Percentiles rank a stretch among this genome's conserved stretches.
These are phyloP conservation scores for Molanna angustata DNA, from an alignment of 2,888 invertebrate species.

Conservation along the genomic window DNA sequence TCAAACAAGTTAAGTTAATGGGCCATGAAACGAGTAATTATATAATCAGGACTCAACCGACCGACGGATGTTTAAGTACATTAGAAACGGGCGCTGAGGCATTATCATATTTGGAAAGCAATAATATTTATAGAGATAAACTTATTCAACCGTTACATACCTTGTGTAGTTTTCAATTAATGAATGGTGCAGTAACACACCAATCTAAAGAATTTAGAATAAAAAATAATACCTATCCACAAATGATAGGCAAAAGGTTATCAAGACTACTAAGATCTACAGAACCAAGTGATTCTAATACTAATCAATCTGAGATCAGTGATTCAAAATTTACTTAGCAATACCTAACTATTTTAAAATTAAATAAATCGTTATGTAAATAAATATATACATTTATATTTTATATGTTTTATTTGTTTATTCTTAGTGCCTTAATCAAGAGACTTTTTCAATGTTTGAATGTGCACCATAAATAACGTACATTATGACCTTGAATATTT, in stretches of 20 bases:
- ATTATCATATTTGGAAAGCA: slow-evolving; percentile 71
- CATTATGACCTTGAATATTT: too few relatives aligned
- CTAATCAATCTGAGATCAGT: too few relatives aligned
- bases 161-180: slow-evolving; percentile 81
- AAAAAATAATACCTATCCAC: slow-evolving; percentile 75
- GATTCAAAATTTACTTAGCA: too few relatives aligned
- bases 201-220: slow-evolving; percentile 89
- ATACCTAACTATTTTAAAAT: too few relatives aligned
- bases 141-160: slow-evolving; percentile 77
- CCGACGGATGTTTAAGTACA: slow-evolving; percentile 87
- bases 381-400: too few relatives aligned
- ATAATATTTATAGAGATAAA: slow-evolving; percentile 61
- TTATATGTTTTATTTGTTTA: too few relatives aligned
- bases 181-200: slow-evolving; percentile 90
- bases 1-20: slow-evolving; percentile 80
- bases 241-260: slow-evolving; percentile 76
- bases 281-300: slow-evolving; percentile 31
- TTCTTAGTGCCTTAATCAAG: too few relatives aligned
- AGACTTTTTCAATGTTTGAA: too few relatives aligned
- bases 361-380: too few relatives aligned
- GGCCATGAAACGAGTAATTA: slow-evolving; percentile 75
- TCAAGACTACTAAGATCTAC: slow-evolving; percentile 52
- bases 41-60: slow-evolving; percentile 90
- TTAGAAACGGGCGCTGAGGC: slow-evolving; percentile 83
- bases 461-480: too few relatives aligned